Evolutionary conservation across 2,888 invertebrate species (phyloP).

Genomic region (Plagodis dolabraria): DNA sequence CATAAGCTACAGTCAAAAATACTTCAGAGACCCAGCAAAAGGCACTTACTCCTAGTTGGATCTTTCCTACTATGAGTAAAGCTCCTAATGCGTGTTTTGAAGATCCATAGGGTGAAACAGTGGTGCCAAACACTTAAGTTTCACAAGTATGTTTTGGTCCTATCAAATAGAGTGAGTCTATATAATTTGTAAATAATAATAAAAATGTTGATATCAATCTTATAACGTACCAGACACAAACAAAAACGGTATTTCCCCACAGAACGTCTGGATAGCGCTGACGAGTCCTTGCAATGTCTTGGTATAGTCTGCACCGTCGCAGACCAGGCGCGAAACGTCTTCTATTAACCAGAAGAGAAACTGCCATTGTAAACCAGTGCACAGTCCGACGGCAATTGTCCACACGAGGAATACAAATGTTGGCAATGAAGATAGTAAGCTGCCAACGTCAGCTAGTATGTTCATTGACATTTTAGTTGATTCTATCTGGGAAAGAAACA

Average conservation of each 20-base stretch:
- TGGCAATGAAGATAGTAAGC: constrained; percentile 86
- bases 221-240: constrained; percentile 88
- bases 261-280: constrained; percentile 91
- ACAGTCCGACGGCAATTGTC: constrained; percentile 92
- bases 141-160: not conserved
- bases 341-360: constrained; percentile 95
- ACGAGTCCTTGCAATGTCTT: constrained; percentile 91
- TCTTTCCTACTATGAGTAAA: too few relatives aligned
- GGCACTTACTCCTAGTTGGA: too few relatives aligned
- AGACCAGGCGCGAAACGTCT: constrained; percentile 84
- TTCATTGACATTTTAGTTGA: constrained; percentile 87
- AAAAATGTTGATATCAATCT: not conserved
- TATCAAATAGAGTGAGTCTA: not conserved
- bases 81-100: too few relatives aligned
- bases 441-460: constrained; percentile 88
- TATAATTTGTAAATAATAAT: too few relatives aligned
- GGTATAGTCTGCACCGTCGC: constrained; percentile 80
- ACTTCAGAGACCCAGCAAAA: too few relatives aligned
- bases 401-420: constrained; percentile 91
- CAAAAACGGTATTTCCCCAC: constrained; percentile 94
- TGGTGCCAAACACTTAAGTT: too few relatives aligned
- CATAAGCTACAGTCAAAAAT: too few relatives aligned
- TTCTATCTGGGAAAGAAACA: constrained; percentile 77
- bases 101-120: too few relatives aligned
- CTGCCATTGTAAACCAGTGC: constrained; percentile 94